Evolutionary conservation across 2,888 invertebrate species (phyloP).

Genomic region (Silvanus unidentatus): DNA sequence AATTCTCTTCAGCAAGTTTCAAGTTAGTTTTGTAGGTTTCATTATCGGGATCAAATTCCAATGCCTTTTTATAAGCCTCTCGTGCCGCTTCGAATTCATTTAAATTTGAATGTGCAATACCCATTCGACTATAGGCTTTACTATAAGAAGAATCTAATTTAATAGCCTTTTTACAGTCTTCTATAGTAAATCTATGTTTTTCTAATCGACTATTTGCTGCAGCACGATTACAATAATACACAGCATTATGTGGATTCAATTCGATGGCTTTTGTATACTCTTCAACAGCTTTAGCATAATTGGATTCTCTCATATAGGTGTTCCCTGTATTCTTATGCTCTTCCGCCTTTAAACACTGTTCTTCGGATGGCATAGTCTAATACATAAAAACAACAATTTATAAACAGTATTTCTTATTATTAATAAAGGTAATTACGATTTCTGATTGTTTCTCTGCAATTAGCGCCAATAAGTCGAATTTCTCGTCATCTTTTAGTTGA

Average conservation of each 20-base stretch:
- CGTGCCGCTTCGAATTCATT: slow-evolving; percentile 79
- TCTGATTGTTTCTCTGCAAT: not conserved
- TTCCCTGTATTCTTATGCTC: slow-evolving; percentile 82
- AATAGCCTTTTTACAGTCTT: slow-evolving; percentile 86
- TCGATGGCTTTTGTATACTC: slow-evolving; percentile 86
- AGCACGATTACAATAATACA: slow-evolving; percentile 96
- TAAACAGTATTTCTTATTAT: not conserved
- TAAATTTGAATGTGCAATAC: slow-evolving; percentile 78
- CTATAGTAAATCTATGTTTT: slow-evolving; percentile 75
- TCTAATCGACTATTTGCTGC: slow-evolving; percentile 90
- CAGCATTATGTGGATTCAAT: slow-evolving; percentile 81
- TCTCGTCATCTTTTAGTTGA: not conserved
- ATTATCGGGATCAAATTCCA: slow-evolving; percentile 88
- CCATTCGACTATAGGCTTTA: slow-evolving; percentile 91
- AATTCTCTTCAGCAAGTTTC: slow-evolving; percentile 68
- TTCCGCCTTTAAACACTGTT: slow-evolving; percentile 68
- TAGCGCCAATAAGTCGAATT: not conserved
- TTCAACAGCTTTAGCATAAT: slow-evolving; percentile 73
- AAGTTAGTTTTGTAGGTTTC: slow-evolving; percentile 84
- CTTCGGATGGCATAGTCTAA: slow-evolving; percentile 43
- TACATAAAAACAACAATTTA: slow-evolving; percentile 16
- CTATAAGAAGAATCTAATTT: slow-evolving; percentile 85
- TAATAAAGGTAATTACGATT: not conserved
- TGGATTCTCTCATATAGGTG: slow-evolving; percentile 78
- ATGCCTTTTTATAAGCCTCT: slow-evolving; percentile 79